phyloP scores from a whole-genome alignment of 2,113 vertebrate species.

The Edolisoma coerulescens region DNA sequence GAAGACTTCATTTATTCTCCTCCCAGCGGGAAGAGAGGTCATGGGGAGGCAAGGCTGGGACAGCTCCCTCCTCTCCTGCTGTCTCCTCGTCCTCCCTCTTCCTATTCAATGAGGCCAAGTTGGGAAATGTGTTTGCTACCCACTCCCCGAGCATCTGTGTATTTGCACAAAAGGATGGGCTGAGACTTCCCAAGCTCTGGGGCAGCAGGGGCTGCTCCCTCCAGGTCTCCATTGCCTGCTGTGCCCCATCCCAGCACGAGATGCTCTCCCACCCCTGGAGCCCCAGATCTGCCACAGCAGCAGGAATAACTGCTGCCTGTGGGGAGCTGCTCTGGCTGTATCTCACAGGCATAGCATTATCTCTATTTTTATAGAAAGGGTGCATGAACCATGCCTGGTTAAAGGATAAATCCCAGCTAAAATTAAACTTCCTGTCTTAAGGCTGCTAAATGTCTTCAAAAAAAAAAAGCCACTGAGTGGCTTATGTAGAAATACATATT shows the following conservation, averaged over 20 bases:
- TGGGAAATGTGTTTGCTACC: not conserved
- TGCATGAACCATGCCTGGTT: not conserved
- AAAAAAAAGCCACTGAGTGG: not conserved
- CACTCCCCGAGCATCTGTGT: rapidly evolving
- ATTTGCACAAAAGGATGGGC: not conserved
- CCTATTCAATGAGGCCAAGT: rapidly evolving
- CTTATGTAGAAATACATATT: not conserved
- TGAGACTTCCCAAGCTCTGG: not conserved
- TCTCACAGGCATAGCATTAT: constrained; percentile 17
- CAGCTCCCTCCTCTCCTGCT: not conserved
- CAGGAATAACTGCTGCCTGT: not conserved
- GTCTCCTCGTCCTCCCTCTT: not conserved
- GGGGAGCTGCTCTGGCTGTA: not conserved
- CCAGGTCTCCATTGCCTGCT: rapidly evolving
- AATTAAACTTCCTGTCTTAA: constrained; percentile 55
- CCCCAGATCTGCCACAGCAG: not conserved
- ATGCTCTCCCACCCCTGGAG: not conserved
- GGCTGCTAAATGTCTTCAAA: not conserved
- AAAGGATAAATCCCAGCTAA: constrained; percentile 49
- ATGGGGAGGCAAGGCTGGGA: not conserved
- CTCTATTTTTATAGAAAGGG: constrained; percentile 41
- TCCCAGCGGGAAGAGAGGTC: not conserved
- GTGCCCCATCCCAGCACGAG: not conserved
- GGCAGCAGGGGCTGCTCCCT: not conserved
- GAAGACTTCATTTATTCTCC: not conserved